A percentile compares a stretch with the other conserved stretches of the same genome.
These are phyloP conservation scores for Bombus affinis DNA, from an alignment of 1,140 invertebrate genomes.

Conservation along the genomic window DNA sequence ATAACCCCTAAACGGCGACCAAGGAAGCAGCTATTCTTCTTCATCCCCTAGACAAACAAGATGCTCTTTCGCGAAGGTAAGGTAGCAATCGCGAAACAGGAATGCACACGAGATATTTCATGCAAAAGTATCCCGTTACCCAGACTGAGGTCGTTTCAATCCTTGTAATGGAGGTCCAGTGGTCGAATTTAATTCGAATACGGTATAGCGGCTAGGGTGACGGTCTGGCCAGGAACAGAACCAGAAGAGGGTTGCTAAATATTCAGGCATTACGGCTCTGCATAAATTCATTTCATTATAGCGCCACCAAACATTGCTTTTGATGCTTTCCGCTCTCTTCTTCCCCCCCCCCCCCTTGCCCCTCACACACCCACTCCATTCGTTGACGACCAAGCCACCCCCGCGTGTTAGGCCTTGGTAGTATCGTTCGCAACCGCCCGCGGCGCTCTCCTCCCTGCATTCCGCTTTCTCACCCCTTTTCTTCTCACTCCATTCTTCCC, in stretches of 20 bases:
- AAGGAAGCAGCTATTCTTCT: not conserved
- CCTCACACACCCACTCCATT: not conserved
- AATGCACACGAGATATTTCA: conserved; percentile 35
- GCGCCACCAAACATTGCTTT: conserved; percentile 86
- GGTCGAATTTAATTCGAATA: conserved; percentile 72
- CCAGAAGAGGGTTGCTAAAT: conserved; percentile 84
- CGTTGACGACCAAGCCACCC: conserved; percentile 71
- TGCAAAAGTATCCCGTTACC: conserved; percentile 52
- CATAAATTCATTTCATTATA: conserved; percentile 87
- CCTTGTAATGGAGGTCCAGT: conserved; percentile 68
- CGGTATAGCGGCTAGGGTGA: conserved; percentile 71
- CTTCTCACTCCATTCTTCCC: conserved; percentile 74
- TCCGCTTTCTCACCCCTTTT: conserved; percentile 69
- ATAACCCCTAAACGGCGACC: not conserved
- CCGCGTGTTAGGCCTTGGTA: conserved; percentile 65
- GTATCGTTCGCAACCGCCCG: conserved; percentile 73
- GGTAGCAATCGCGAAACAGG: not conserved
- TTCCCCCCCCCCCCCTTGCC: not conserved
- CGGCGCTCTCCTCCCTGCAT: conserved; percentile 70
- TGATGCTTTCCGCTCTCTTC: conserved; percentile 78
- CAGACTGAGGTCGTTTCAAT: conserved; percentile 51
- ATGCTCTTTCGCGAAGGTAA: not conserved
- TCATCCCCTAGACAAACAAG: no score
- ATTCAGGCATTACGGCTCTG: conserved; percentile 86
- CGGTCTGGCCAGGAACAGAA: conserved; percentile 78